These are phyloP conservation scores for Scolopax bukidnonensis DNA, from an alignment of 2,797 vertebrate genomes.

Conservation along the genomic window DNA sequence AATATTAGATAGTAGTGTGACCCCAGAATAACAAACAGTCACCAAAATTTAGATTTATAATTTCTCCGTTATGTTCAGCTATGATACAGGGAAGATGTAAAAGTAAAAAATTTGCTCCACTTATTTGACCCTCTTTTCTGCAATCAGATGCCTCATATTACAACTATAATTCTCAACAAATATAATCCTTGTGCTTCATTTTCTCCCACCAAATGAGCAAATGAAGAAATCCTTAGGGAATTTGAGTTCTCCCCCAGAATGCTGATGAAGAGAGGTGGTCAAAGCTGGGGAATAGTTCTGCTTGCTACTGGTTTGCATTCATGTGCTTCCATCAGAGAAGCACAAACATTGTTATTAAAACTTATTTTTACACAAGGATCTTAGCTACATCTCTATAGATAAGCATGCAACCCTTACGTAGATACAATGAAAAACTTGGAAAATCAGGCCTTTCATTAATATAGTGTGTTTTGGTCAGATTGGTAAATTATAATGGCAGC, in stretches of 20 bases:
- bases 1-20: background rate
- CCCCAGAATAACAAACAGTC: background rate
- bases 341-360: background rate
- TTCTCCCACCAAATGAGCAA: background rate
- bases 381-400: background rate
- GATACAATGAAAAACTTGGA: background rate
- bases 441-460: background rate
- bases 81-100: background rate
- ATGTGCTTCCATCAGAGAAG: background rate
- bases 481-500: background rate
- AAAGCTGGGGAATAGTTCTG: background rate
- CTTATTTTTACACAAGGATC: background rate
- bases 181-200: background rate
- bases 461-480: background rate
- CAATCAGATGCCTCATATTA: background rate
- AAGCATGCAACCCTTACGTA: fast-evolving
- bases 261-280: background rate
- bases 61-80: background rate
- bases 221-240: background rate
- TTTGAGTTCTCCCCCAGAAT: background rate
- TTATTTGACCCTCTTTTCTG: background rate
- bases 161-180: background rate
- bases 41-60: background rate
- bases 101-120: background rate
- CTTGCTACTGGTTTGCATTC: background rate